phyloP scores from a whole-genome alignment of 2,888 invertebrate species.

The Pandemis corylana region DNA sequence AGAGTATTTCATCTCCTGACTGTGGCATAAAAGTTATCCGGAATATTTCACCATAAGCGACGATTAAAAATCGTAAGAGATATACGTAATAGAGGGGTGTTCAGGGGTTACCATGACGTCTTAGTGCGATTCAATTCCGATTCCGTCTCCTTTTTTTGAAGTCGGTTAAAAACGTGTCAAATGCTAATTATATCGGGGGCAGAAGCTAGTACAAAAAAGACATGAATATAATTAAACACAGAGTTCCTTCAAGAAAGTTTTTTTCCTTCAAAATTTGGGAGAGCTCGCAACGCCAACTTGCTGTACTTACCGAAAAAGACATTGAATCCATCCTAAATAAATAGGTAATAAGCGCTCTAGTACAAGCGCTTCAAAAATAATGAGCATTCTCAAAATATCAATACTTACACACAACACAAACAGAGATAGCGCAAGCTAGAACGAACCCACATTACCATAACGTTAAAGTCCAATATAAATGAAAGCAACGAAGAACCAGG shows the following conservation, averaged over 20 bases:
- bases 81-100: no score
- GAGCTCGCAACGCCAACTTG: not conserved
- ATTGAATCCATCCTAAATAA: slow-evolving; percentile 24
- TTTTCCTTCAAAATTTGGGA: not conserved
- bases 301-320: not conserved
- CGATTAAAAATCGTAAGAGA: no score
- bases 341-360: slow-evolving; percentile 3
- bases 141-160: no score
- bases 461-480: slow-evolving; percentile 22
- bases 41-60: no score
- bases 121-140: no score
- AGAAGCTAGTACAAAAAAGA: no score
- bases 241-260: not conserved
- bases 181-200: no score
- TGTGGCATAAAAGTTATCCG: no score
- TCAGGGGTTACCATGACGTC: no score
- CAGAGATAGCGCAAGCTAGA: slow-evolving; percentile 2
- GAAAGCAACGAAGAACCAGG: slow-evolving; percentile 21
- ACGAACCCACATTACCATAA: slow-evolving; percentile 6
- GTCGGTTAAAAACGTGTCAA: no score
- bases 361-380: slow-evolving; percentile 30
- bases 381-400: slow-evolving; percentile 30
- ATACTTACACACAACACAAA: slow-evolving; percentile 15
- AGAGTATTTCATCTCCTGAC: no score
- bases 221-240: not conserved